Percentiles rank a stretch among this genome's conserved stretches.
These are phyloP conservation scores for Phrynocephalus forsythii DNA, from an alignment of 2,797 vertebrate genomes.

Conservation along the genomic window DNA sequence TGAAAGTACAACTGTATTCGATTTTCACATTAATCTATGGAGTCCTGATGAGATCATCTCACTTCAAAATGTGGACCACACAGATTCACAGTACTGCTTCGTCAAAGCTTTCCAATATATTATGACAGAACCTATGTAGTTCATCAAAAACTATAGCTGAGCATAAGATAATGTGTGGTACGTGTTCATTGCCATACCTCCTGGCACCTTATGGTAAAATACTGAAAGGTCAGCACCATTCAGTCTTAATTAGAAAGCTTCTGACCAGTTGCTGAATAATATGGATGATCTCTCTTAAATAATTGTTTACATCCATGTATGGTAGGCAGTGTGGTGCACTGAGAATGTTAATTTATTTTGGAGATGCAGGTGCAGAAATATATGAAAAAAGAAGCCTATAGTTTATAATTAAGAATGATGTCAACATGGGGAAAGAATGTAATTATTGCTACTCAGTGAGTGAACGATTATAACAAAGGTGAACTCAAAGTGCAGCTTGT, in stretches of 20 bases:
- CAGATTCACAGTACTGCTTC: not conserved
- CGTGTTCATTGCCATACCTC: conserved; percentile 38
- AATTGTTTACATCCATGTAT: not conserved
- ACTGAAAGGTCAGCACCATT: conserved; percentile 23
- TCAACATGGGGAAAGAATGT: conserved; percentile 10
- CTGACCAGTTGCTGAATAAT: conserved; percentile 16
- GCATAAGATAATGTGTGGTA: conserved; percentile 21
- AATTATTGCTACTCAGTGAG: not conserved
- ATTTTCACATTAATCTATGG: not conserved
- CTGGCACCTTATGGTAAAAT: conserved; percentile 33
- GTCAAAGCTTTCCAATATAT: not conserved
- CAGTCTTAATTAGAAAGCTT: conserved; percentile 27
- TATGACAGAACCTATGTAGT: conserved; percentile 23
- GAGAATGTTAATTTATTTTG: conserved; percentile 25
- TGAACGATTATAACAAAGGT: conserved; percentile 10
- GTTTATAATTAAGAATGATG: conserved; percentile 20
- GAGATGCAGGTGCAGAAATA: conserved; percentile 9
- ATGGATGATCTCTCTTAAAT: not conserved
- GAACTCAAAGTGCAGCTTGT: not conserved
- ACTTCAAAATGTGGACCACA: not conserved
- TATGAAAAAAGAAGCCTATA: not conserved
- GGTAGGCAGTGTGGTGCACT: not conserved
- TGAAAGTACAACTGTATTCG: not conserved
- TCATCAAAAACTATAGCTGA: conserved; percentile 25
- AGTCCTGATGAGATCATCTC: not conserved